Evolutionary conservation across 2,797 vertebrate species (phyloP).

Genomic region (Gymnocypris eckloni): DNA sequence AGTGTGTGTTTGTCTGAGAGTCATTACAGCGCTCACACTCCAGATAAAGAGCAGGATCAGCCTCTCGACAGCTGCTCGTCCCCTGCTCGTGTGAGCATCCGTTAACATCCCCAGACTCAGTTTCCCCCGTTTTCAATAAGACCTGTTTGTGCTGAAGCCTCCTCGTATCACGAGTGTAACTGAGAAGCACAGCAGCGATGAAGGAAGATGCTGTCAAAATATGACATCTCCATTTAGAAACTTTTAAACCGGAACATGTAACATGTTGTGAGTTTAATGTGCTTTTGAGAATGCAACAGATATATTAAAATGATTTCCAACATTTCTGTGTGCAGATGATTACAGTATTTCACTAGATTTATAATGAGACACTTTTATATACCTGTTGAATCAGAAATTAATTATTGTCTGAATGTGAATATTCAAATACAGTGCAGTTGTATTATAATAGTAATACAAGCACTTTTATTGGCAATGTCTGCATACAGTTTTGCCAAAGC

Average conservation of each 20-base stretch:
- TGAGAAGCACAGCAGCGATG: neutral
- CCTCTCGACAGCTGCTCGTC: slow-evolving; percentile 60
- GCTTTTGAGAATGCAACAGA: neutral
- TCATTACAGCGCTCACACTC: slow-evolving; percentile 28
- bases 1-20: neutral
- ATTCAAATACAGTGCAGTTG: no score
- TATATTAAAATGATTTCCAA: neutral
- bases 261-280: neutral
- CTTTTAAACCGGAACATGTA: neutral
- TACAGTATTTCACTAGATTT: neutral
- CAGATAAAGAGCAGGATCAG: neutral
- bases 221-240: neutral
- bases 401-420: no score
- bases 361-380: no score
- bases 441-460: no score
- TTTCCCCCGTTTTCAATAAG: slow-evolving; percentile 75
- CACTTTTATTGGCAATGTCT: no score
- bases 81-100: slow-evolving; percentile 60
- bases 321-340: neutral
- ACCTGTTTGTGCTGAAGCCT: slow-evolving; percentile 75
- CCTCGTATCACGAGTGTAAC: slow-evolving; percentile 56
- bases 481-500: no score
- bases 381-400: no score
- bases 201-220: neutral
- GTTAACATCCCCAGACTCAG: slow-evolving; percentile 55